Evolutionary conservation across 1,140 invertebrate genomes (phyloP), one percentile per base, ranked within the genome.

Genomic region (Calliopsis andreniformis): DNA sequence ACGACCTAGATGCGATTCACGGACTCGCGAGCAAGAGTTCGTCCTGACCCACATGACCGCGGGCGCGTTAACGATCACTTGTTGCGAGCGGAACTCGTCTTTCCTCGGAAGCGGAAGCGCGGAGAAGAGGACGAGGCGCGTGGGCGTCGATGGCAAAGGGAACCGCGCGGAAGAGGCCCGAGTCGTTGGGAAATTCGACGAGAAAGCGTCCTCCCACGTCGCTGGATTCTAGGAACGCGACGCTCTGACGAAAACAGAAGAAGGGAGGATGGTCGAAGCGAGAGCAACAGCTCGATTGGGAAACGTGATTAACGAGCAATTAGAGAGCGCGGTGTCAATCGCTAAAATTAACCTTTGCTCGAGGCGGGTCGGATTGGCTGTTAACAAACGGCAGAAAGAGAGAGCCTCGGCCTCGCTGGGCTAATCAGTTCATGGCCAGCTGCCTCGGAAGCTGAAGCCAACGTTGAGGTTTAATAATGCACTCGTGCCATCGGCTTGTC

Each of bases 351-450:
- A 80, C 32, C 30, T 45, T 49, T 66, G 79, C 47, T 35, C 43
- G 28, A n/a, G 32, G 51, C 28, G 56, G 10, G 30, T 7, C 25
- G 23, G 35, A 80, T 45, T 53, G 32, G 12, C 47, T 58, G 43
- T 63, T 79, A 61, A 59, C 51, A 28, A 67, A 51, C 49, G 64
- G 20, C 16, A 53, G 71, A 68, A 69, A 68, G 61, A 76, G 30
- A 16, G 49, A 42, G 43, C 32, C 23, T 14, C 66, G 20, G 23
- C 35, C 49, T 58, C 16, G 53, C 12, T n/a, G n/a, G 47, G 12
- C 18, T 76, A 76, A 82, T 82, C 71, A 68, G 59, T 76, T 80
- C 64, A 80, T 30, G 71, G 59, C 18, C 64, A 69, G 64, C 80
- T 64, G 45, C 16, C 62, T 61, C 14, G 28, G 30, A 45, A 30